Evolutionary conservation across 2,888 invertebrate genomes (phyloP).

Genomic region (Eupelmus urozonus): DNA sequence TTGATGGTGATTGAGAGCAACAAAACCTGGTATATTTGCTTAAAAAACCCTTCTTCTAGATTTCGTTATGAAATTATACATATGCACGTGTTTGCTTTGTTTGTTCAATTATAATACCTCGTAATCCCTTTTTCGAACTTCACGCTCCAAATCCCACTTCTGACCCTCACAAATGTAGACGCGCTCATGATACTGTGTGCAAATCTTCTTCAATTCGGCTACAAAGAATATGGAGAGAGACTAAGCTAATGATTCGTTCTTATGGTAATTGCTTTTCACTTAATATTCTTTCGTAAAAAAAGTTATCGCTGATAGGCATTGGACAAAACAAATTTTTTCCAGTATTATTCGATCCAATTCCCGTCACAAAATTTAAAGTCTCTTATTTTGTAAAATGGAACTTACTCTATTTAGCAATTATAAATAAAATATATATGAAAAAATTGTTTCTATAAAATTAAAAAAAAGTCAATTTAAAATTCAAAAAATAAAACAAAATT

Average conservation of each 20-base stretch:
- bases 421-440: neutral
- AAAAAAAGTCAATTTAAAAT: neutral
- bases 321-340: conserved; percentile 14
- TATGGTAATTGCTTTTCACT: conserved; percentile 27
- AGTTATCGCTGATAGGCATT: conserved; percentile 4
- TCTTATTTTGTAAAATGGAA: no score
- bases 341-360: conserved; percentile 14
- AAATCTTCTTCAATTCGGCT: conserved; percentile 94
- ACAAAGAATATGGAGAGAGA: conserved; percentile 75
- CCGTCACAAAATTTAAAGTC: conserved; percentile 13
- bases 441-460: neutral
- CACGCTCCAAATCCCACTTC: conserved; percentile 99
- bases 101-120: conserved; percentile 85
- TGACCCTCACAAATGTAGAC: conserved; percentile 98
- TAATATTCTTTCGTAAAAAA: conserved; percentile 14
- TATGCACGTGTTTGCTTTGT: conserved; percentile 56
- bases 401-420: neutral
- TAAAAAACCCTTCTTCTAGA: conserved; percentile 55
- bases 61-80: conserved; percentile 48
- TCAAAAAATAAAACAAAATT: neutral
- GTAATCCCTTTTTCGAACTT: conserved; percentile 99
- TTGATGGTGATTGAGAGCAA: conserved; percentile 53
- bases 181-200: conserved; percentile 97
- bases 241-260: conserved; percentile 50
- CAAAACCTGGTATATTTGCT: conserved; percentile 58